Evolutionary conservation across 2,797 vertebrate genomes (phyloP).

Genomic region (Coendou prehensilis): DNA sequence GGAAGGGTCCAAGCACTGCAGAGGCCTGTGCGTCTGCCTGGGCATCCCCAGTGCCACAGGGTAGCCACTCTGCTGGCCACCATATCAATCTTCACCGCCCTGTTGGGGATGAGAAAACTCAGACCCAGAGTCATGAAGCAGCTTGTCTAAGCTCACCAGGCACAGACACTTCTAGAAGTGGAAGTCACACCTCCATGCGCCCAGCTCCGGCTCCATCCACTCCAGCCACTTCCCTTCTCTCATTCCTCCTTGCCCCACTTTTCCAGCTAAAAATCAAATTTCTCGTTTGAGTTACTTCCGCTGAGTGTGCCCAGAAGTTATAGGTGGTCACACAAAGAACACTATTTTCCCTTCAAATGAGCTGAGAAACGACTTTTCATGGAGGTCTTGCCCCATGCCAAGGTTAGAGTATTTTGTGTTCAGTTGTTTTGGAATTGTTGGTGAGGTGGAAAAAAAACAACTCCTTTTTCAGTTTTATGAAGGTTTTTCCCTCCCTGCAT

Average conservation of each 20-base stretch:
- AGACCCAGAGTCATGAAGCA: neutral
- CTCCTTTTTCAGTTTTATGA: constrained; percentile 66
- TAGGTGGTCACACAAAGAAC: constrained; percentile 61
- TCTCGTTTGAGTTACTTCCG: constrained; percentile 33
- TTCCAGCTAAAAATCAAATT: constrained; percentile 14
- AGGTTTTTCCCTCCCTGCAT: constrained; percentile 5
- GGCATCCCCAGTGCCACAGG: neutral
- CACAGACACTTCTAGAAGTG: neutral
- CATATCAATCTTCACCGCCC: neutral
- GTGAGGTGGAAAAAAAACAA: neutral
- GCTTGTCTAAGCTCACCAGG: neutral
- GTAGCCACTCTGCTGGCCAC: neutral
- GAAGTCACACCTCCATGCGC: neutral
- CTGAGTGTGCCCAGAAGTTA: constrained; percentile 41
- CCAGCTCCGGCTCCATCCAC: neutral
- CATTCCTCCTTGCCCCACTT: neutral
- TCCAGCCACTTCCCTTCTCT: neutral
- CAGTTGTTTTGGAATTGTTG: constrained; percentile 42
- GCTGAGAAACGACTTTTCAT: constrained; percentile 60
- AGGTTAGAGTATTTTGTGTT: constrained; percentile 61
- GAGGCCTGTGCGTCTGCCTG: rapidly evolving
- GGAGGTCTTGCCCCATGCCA: constrained; percentile 53
- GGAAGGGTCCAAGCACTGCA: neutral
- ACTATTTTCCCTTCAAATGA: constrained; percentile 72
- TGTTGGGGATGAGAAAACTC: neutral